A percentile compares a stretch with the other conserved stretches of the same genome.
Conservation (phyloP, 30 jellyfish, hydroid and myxozoan species). For the Turritopsis rubra region DNA sequence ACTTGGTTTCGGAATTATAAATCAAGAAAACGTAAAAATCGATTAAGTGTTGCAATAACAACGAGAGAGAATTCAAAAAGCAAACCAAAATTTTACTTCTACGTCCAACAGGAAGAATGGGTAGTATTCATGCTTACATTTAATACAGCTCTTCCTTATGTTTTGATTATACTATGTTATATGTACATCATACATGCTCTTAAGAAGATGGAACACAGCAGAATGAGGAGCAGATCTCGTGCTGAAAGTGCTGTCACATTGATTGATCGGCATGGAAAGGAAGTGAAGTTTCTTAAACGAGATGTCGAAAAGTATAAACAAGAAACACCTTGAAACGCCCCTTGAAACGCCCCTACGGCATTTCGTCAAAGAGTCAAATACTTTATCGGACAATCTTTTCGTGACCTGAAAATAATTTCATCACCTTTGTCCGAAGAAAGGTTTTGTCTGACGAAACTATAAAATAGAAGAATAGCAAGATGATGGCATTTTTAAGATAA, state of each 20-base stretch:
- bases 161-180: slow-evolving; percentile 33
- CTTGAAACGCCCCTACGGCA: too few species aligned
- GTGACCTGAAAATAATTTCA: too few species aligned
- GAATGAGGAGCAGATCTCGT: neutral
- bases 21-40: slow-evolving; percentile 36
- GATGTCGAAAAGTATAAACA: too few species aligned
- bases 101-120: slow-evolving; percentile 57
- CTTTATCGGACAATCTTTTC: too few species aligned
- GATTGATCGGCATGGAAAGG: neutral
- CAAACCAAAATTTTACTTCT: slow-evolving; percentile 14
- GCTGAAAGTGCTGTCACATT: slow-evolving; percentile 1
- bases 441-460: too few species aligned
- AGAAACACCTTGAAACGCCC: too few species aligned
- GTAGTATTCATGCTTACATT: slow-evolving; percentile 48
- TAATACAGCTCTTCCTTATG: slow-evolving; percentile 67
- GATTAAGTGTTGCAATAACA: slow-evolving; percentile 22
- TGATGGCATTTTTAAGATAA: too few species aligned
- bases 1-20: slow-evolving; percentile 37
- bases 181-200: slow-evolving; percentile 27
- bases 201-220: neutral
- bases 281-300: neutral
- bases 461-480: too few species aligned
- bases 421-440: too few species aligned
- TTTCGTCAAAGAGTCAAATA: too few species aligned
- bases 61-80: neutral